phyloP scores from a whole-genome alignment of 2,113 vertebrate species.

The Xiphophorus couchianus region DNA sequence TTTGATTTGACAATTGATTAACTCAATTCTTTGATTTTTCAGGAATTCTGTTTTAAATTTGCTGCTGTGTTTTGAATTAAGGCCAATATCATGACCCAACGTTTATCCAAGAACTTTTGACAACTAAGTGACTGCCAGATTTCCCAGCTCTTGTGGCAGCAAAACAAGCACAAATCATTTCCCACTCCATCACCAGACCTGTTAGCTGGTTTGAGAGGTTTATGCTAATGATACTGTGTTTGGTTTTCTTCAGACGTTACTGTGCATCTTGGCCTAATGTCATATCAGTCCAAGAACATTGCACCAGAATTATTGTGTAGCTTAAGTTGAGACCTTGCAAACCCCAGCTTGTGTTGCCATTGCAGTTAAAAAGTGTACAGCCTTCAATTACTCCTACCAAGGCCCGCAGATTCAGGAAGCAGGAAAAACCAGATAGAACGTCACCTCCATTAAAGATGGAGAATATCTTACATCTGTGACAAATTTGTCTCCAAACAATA shows the following conservation, averaged over 20 bases:
- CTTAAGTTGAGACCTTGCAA: background rate
- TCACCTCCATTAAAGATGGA: background rate
- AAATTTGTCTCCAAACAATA: background rate
- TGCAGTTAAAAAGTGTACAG: no score
- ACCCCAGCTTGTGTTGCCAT: no score
- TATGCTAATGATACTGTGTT: no score
- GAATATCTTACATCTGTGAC: background rate
- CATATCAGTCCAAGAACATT: background rate
- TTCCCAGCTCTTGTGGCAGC: background rate
- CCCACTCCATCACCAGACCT: background rate
- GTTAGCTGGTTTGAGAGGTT: no score
- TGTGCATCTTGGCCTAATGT: background rate
- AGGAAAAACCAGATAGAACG: background rate
- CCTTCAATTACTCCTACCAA: background rate
- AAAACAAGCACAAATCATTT: background rate
- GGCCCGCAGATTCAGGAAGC: background rate
- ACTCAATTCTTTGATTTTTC: background rate
- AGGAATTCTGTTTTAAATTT: background rate
- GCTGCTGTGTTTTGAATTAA: no score
- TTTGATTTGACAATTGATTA: background rate
- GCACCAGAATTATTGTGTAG: background rate
- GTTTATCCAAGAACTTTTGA: no score
- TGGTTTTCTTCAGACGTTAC: background rate
- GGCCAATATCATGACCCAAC: background rate
- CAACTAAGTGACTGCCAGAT: background rate